Base-by-base conservation (phyloP, 30 jellyfish, hydroid and myxozoan species). In the Catostylus mosaicus region DNA sequence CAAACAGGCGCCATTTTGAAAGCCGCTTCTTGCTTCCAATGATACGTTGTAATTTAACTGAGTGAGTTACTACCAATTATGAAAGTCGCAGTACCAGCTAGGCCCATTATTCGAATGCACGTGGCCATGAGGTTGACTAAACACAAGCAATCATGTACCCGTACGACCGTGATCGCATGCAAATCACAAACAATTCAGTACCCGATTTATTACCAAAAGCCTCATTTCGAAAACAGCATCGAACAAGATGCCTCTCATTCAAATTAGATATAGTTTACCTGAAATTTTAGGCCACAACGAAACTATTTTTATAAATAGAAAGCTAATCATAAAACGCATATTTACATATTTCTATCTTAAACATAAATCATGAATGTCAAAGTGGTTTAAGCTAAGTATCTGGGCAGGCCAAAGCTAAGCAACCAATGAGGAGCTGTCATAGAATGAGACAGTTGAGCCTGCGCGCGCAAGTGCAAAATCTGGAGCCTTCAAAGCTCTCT, bases 21-120 rank as follows among this genome's bases (percentile, higher is more conserved):
- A 79, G 60, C 82, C 61, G 82, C 82, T 79, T 27, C 47, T 34
- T 29, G 7, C 10, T 18, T 26, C 1, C 30, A 12, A 4, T 27
- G 36, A 46, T 30, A 1, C 23, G 30, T 45, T 48, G 32, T 35
- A 12, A 16, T 65, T 35, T 73, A 20, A 29, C 73, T 26, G 29
- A 4, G 36, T 18, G 3, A 6, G 66, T 18, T 26, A 30, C 8
- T 27, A 19, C 26, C 7, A 23, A 65, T 51, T 43, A 27, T 27
- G 37, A 48, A 46, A 8, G 3, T 52, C 3, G 40, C 20, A 26
- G 30, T 40, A 79, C 81, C 90, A 38, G 82, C 64, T 30, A 38
- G 57, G 72, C 79, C 75, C 27, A 62, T 79, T 79, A 79, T 79
- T 46, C 74, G 74, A 62, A 64, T 30, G 81, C 90, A 79, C 90